Conservation (phyloP, 2,797 vertebrate genomes). For the Pseudomugil tenellus region DNA sequence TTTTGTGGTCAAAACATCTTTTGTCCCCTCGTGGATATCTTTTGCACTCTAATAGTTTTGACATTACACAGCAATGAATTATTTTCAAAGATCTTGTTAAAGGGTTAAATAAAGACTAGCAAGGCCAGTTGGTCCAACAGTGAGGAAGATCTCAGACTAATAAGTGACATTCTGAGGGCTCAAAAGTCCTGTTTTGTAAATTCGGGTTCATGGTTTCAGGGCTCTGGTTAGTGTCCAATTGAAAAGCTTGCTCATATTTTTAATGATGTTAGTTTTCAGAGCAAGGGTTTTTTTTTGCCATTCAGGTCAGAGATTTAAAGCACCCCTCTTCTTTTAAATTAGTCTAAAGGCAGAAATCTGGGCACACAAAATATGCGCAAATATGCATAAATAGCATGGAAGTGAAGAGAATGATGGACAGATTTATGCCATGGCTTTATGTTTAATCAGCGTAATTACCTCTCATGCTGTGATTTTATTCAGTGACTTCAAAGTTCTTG, state of each 20-base stretch:
- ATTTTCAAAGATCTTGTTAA: too few relatives aligned
- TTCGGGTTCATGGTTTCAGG: constrained; percentile 28
- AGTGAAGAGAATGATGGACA: constrained; percentile 40
- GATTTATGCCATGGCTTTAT: constrained; percentile 42
- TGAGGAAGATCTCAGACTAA: constrained; percentile 10
- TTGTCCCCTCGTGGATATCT: too few relatives aligned
- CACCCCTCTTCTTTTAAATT: constrained; percentile 26
- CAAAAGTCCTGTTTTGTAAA: constrained; percentile 15
- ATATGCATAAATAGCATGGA: neutral
- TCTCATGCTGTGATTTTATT: constrained; percentile 51
- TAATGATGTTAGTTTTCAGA: constrained; percentile 49
- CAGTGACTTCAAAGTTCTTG: constrained; percentile 65
- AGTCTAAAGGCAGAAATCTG: constrained; percentile 11
- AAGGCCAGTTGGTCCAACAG: neutral
- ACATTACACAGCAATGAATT: neutral
- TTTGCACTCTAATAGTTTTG: too few relatives aligned
- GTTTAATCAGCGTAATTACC: constrained; percentile 49
- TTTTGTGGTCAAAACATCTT: too few relatives aligned
- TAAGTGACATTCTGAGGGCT: constrained; percentile 20
- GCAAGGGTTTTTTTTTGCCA: constrained; percentile 19
- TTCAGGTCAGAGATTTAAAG: constrained; percentile 31
- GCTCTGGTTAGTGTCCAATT: constrained; percentile 26
- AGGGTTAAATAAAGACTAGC: too few relatives aligned
- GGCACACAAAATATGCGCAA: constrained; percentile 1
- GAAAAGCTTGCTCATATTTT: constrained; percentile 37